Conservation (phyloP, 2,797 vertebrate genomes). For the Podargus strigoides region DNA sequence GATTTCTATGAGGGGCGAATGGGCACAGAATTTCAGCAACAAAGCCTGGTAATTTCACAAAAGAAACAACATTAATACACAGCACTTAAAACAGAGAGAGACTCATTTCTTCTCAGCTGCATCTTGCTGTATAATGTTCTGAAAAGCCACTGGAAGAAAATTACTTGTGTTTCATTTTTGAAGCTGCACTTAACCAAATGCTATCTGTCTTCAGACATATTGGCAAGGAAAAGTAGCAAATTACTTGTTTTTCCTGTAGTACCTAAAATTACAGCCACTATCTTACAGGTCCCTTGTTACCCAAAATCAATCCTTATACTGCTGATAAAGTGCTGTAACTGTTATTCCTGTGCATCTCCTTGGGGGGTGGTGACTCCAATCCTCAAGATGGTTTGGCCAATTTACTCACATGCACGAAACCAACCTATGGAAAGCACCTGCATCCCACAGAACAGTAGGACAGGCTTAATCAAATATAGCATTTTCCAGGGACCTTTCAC, state of each 20-base stretch:
- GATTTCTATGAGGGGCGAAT: rapidly evolving
- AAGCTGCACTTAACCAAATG: slow-evolving; percentile 55
- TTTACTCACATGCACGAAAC: neutral
- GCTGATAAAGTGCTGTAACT: rapidly evolving
- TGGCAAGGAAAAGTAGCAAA: neutral
- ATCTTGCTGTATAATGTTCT: slow-evolving; percentile 27
- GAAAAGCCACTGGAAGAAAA: slow-evolving; percentile 63
- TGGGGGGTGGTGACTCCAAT: rapidly evolving
- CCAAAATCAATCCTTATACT: rapidly evolving
- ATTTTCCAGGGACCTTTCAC: neutral
- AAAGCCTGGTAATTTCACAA: neutral
- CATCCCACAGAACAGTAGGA: neutral
- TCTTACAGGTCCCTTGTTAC: neutral
- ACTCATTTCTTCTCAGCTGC: slow-evolving; percentile 30
- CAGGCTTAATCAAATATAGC: rapidly evolving
- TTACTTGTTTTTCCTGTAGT: neutral
- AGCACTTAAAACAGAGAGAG: slow-evolving; percentile 11
- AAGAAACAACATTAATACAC: slow-evolving; percentile 22
- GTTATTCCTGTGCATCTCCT: rapidly evolving
- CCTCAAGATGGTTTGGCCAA: neutral
- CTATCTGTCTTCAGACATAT: slow-evolving; percentile 1
- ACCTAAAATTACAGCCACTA: neutral
- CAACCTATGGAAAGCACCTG: neutral
- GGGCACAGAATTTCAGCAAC: neutral
- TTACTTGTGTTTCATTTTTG: slow-evolving; percentile 62